Evolutionary conservation across 2,797 vertebrate genomes (phyloP), one percentile per base, ranked within the genome.

Genomic region (Varecia variegata): DNA sequence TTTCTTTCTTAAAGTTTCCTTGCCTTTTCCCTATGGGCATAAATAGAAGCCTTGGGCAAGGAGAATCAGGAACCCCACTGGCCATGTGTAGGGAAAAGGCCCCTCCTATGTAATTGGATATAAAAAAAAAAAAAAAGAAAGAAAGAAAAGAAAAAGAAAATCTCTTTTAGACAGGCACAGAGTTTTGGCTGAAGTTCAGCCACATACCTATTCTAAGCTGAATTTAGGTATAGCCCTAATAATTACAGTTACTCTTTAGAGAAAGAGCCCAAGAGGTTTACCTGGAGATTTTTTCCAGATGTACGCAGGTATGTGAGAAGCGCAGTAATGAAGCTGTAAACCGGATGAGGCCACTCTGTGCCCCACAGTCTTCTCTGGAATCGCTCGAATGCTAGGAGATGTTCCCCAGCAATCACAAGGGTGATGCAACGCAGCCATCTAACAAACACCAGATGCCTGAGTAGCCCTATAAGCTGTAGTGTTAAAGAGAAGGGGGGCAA

Each of bases 231-330:
- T 93, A 92, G 82, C 87, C 93, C 95, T 96, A 98, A 98, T 98
- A 97, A 98, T 98, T 98, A 96, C 43, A 94, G 96, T 96, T 97
- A 93, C 97, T 97, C 93, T 97, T 96, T 88, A 95, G 95, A 97
- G 93, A 97, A 97, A 96, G 96, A 96, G 77, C 97, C 98, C 98
- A 97, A 97, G 97, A 98, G 97, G 97, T 97, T 97, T 96, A 98
- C 97, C 98, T 98, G 97, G 98, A 97, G 98, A 98, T 98, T 98
- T 95, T 98, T 98, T 98, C 98, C 98, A 98, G 98, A 99, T 98
- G 98, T 97, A 97, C 40, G 7, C 95, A 94, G 97, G 98, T 98
- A 97, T 96, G 98, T 70, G 93, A 97, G 96, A 96, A 85, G 76
- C 67, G 43, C 68, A 95, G 93, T 97, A 98, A 98, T 97, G 97